Percentiles rank a stretch among this genome's conserved stretches.
These are phyloP conservation scores for Clarias batrachus DNA, from an alignment of 2,113 vertebrate genomes.

Conservation along the genomic window DNA sequence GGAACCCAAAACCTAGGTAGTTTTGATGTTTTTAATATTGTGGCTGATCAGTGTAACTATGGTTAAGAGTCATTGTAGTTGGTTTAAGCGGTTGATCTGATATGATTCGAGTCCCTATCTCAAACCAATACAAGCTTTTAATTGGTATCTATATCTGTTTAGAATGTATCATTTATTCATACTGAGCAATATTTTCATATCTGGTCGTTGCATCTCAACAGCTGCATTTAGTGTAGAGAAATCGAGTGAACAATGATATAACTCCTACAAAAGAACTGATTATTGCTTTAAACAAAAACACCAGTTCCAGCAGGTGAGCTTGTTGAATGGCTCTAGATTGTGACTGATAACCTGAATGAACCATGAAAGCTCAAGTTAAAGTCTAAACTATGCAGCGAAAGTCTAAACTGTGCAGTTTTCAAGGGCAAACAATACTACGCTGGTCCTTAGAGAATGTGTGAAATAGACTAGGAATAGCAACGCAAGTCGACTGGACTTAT, in stretches of 20 bases:
- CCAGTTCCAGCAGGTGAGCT: neutral
- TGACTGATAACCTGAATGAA: neutral
- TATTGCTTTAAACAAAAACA: neutral
- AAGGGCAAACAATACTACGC: neutral
- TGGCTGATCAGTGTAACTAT: too few species aligned
- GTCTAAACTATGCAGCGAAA: conserved; percentile 17
- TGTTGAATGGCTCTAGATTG: neutral
- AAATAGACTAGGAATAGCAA: neutral
- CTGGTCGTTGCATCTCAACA: neutral
- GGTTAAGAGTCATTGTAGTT: too few species aligned
- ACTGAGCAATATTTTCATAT: neutral
- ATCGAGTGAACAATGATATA: neutral
- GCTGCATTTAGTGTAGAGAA: neutral
- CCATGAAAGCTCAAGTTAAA: neutral
- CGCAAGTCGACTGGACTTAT: neutral
- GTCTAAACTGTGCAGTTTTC: conserved; percentile 24
- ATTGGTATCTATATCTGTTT: neutral
- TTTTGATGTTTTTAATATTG: too few species aligned
- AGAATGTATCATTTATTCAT: neutral
- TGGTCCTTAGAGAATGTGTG: neutral
- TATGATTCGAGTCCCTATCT: neutral
- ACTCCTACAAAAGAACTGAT: neutral
- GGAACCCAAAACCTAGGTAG: too few species aligned
- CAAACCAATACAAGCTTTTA: neutral
- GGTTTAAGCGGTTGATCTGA: neutral